phyloP scores from a whole-genome alignment of 2,888 invertebrate species.

The Corbicula japonica region DNA sequence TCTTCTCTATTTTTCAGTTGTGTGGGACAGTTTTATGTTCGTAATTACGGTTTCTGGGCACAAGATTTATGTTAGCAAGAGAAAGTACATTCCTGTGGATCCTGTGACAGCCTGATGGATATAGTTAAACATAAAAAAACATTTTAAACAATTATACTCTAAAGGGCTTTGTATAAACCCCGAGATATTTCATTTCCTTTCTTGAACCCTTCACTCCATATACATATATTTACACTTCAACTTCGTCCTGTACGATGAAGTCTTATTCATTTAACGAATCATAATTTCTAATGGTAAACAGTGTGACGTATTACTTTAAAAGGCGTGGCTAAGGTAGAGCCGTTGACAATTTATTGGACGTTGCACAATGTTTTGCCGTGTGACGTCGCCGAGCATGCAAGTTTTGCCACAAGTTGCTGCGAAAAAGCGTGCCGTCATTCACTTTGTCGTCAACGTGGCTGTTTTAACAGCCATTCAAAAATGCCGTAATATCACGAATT shows the following conservation, averaged over 20 bases:
- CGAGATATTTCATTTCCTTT: neutral
- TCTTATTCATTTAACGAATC: neutral
- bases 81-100: constrained; percentile 78
- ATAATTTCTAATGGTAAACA: neutral
- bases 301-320: too few relatives aligned
- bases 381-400: too few relatives aligned
- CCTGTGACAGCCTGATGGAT: constrained; percentile 64
- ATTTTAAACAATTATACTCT: neutral
- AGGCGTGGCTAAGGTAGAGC: too few relatives aligned
- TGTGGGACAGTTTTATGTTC: constrained; percentile 94
- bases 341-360: too few relatives aligned
- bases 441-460: too few relatives aligned
- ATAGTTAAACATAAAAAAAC: neutral
- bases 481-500: too few relatives aligned
- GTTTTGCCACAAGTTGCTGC: too few relatives aligned
- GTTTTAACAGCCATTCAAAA: too few relatives aligned
- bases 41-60: constrained; percentile 95
- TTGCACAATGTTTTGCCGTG: too few relatives aligned
- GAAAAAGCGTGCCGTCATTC: too few relatives aligned
- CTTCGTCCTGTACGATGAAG: neutral
- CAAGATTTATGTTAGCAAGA: constrained; percentile 91
- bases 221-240: neutral
- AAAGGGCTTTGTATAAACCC: neutral
- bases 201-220: neutral
- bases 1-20: constrained; percentile 88